phyloP scores from a whole-genome alignment of 2,797 vertebrate species.

The Myotis findleyi region DNA sequence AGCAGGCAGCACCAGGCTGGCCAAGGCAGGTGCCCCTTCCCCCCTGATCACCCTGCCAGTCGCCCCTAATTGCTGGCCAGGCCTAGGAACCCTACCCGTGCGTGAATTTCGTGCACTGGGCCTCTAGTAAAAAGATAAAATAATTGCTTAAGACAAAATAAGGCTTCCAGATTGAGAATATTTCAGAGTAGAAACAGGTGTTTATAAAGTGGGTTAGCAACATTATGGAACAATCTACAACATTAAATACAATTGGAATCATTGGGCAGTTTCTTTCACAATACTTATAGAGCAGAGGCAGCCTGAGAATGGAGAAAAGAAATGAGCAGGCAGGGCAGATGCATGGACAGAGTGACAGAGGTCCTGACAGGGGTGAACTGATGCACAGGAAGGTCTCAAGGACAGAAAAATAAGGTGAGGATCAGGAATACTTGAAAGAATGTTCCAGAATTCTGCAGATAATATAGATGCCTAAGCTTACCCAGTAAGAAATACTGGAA shows the following conservation, averaged over 20 bases:
- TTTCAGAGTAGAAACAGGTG: neutral
- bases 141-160: constrained; percentile 53
- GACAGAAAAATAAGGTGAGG: neutral
- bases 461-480: neutral
- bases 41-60: no score
- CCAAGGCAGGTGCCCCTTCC: no score
- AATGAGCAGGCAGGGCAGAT: neutral
- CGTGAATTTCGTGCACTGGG: no score
- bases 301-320: neutral
- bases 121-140: constrained; percentile 7
- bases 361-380: neutral
- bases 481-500: neutral
- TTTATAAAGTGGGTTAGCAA: neutral
- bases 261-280: neutral
- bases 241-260: constrained; percentile 18
- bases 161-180: constrained; percentile 16
- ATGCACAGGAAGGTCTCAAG: no score
- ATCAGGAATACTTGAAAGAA: neutral
- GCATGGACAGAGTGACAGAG: neutral
- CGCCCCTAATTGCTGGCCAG: no score
- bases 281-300: neutral
- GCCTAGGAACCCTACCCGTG: no score
- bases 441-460: neutral
- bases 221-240: neutral
- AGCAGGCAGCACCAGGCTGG: no score